A percentile compares a stretch with the other conserved stretches of the same genome.
These are phyloP conservation scores for Epizoanthus rinbou DNA, from an alignment of 92 coral and sea anemone species.

Conservation along the genomic window DNA sequence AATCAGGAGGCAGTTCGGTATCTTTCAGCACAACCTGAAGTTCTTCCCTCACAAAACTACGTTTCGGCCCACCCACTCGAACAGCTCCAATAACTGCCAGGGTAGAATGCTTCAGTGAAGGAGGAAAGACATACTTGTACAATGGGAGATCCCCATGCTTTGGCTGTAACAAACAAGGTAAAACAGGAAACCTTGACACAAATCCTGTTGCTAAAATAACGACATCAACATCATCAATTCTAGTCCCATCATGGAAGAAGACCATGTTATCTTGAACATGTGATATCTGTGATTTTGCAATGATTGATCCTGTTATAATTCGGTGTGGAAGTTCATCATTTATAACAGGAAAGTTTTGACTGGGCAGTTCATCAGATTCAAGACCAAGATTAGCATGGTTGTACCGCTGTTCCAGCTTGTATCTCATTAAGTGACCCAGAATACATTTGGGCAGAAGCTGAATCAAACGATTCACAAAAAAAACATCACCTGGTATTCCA, in stretches of 20 bases:
- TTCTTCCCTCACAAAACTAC: no score
- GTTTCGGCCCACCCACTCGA: conserved; percentile 63
- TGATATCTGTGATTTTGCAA: conserved; percentile 63
- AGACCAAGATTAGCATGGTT: conserved; percentile 76
- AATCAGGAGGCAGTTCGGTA: no score
- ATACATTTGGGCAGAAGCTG: conserved; percentile 48
- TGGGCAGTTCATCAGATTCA: conserved; percentile 34
- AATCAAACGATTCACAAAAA: conserved; percentile 31
- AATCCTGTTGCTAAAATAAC: conserved; percentile 83
- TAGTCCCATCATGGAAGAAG: conserved; percentile 71
- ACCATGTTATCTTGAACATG: conserved; percentile 56
- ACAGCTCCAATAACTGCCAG: conserved; percentile 84
- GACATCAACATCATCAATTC: conserved; percentile 73
- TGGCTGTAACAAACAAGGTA: conserved; percentile 54
- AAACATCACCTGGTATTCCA: conserved; percentile 70
- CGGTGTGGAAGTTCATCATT: conserved; percentile 90
- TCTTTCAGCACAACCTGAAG: no score
- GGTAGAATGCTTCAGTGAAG: conserved; percentile 51
- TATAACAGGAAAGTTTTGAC: conserved; percentile 36
- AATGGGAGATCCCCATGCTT: conserved; percentile 54
- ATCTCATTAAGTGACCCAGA: conserved; percentile 9
- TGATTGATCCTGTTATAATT: conserved; percentile 79
- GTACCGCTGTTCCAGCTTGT: conserved; percentile 34
- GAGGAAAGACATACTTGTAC: conserved; percentile 79
- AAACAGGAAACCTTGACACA: conserved; percentile 65